These are phyloP conservation scores for Plemyria rubiginata DNA, from an alignment of 2,888 invertebrate species.

Conservation along the genomic window DNA sequence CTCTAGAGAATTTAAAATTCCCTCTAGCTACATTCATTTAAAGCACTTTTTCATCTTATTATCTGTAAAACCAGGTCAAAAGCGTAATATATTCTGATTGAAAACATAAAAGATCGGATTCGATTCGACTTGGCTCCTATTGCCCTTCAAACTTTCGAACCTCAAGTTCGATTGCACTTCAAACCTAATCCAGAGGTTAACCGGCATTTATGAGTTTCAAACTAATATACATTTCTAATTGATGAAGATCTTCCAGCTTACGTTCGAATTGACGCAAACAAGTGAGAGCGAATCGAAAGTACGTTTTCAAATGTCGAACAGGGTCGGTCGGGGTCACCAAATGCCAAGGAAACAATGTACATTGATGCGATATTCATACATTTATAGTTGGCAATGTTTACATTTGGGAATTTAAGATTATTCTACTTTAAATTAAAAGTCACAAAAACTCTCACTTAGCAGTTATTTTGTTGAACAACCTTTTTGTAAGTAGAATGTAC, in stretches of 20 bases:
- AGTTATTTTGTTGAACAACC: conserved; percentile 13
- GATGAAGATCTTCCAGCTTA: neutral
- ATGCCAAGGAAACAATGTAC: neutral
- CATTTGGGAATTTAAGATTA: neutral
- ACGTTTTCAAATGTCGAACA: neutral
- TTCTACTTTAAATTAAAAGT: neutral
- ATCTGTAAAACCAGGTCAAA: conserved; percentile 33
- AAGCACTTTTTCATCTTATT: conserved; percentile 23
- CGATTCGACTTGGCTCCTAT: conserved; percentile 37
- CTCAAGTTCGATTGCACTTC: conserved; percentile 37
- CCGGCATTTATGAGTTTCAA: conserved; percentile 29
- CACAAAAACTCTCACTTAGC: conserved; percentile 7
- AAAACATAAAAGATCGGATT: conserved; percentile 40
- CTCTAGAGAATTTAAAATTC: conserved; percentile 20
- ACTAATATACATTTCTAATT: conserved; percentile 9
- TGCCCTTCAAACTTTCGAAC: conserved; percentile 37
- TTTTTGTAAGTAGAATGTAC: conserved; percentile 40
- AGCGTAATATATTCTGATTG: conserved; percentile 42
- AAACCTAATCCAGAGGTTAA: conserved; percentile 28
- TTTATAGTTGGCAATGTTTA: neutral
- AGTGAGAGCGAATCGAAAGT: neutral
- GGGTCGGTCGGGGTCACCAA: neutral
- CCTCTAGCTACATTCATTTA: conserved; percentile 18
- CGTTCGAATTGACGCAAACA: neutral
- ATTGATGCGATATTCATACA: neutral